These are phyloP conservation scores for Nibea albiflora DNA, from an alignment of 2,113 vertebrate species.

Conservation along the genomic window DNA sequence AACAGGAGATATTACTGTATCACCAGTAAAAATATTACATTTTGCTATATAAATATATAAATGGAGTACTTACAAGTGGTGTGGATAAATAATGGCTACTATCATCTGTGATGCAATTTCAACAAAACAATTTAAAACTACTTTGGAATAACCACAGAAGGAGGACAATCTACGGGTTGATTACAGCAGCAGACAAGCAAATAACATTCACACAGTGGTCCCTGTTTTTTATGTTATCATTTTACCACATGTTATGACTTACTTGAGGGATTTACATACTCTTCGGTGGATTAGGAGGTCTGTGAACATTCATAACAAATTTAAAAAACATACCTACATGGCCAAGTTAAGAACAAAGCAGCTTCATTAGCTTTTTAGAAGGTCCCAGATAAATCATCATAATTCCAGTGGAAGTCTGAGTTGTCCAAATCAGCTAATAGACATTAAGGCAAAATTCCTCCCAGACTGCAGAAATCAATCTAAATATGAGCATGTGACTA, in stretches of 20 bases:
- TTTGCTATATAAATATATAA: slow-evolving; percentile 13
- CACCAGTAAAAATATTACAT: background rate
- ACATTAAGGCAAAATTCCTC: too few relatives aligned
- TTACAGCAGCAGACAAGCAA: slow-evolving; percentile 16
- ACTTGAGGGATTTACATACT: background rate
- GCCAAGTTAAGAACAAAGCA: background rate
- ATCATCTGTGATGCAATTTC: slow-evolving; percentile 17
- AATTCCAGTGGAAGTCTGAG: background rate
- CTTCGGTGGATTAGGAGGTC: background rate
- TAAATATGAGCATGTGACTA: too few relatives aligned
- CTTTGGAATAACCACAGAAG: slow-evolving; percentile 22
- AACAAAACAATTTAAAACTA: slow-evolving; percentile 20
- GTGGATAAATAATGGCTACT: slow-evolving; percentile 25
- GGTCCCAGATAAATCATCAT: background rate
- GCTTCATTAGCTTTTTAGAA: background rate
- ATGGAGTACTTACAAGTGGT: background rate
- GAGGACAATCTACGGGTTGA: background rate
- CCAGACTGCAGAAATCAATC: background rate
- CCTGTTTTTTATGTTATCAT: background rate
- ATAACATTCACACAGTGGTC: background rate
- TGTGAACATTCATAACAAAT: background rate
- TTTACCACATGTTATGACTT: background rate
- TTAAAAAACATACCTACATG: background rate
- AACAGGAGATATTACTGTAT: background rate
- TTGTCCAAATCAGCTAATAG: background rate